Evolutionary conservation across 2,113 vertebrate genomes (phyloP).

Genomic region (Phalacrocorax aristotelis): DNA sequence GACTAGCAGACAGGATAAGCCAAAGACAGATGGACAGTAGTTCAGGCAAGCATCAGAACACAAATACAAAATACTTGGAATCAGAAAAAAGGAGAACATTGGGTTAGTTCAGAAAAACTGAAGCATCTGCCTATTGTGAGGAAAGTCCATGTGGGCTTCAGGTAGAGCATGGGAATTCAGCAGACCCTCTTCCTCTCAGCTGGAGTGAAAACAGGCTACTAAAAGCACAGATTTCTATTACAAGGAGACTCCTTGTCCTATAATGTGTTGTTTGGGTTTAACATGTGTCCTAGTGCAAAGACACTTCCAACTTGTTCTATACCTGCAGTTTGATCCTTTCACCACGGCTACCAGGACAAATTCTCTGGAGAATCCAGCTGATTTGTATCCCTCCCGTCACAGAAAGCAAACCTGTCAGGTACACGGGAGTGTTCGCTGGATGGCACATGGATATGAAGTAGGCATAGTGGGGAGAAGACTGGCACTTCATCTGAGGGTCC

Average conservation of each 20-base stretch:
- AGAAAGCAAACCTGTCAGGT: neutral
- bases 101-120: neutral
- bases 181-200: neutral
- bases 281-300: neutral
- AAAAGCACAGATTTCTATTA: neutral
- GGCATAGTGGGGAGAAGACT: neutral
- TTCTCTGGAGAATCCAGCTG: neutral
- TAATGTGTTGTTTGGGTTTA: neutral
- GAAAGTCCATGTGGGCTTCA: neutral
- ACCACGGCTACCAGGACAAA: fast-evolving
- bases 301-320: neutral
- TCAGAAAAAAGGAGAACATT: neutral
- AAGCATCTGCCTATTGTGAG: neutral
- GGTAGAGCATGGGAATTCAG: neutral
- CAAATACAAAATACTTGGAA: neutral
- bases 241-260: neutral
- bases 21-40: neutral
- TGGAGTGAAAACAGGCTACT: neutral
- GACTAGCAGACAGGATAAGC: neutral
- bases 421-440: neutral
- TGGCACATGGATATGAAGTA: neutral
- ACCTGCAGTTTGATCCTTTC: neutral
- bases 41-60: neutral
- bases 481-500: neutral
- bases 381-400: neutral